These are phyloP conservation scores for Gymnocheta viridis DNA, from an alignment of 2,888 invertebrate species.

Conservation along the genomic window DNA sequence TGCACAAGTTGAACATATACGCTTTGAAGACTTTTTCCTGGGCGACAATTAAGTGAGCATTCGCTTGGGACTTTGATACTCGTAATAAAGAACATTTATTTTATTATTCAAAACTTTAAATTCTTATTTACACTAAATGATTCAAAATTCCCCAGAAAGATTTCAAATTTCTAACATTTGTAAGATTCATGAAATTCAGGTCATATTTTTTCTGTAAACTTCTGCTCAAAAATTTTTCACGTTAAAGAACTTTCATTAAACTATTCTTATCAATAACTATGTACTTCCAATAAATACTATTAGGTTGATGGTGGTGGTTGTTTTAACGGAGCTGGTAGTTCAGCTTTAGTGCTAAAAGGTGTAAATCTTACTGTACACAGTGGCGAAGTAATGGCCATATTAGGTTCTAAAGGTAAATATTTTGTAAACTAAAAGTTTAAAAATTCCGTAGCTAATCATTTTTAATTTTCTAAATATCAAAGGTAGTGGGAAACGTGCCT, in stretches of 20 bases:
- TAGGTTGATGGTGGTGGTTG: slow-evolving; percentile 92
- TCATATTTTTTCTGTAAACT: too few relatives aligned
- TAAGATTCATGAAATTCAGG: too few relatives aligned
- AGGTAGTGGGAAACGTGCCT: slow-evolving; percentile 97
- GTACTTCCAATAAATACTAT: background rate
- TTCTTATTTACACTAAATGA: too few relatives aligned
- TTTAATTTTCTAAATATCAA: background rate
- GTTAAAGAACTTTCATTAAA: background rate
- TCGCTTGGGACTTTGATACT: too few relatives aligned
- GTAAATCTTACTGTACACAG: slow-evolving; percentile 95
- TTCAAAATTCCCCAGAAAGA: too few relatives aligned
- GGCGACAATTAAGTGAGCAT: too few relatives aligned
- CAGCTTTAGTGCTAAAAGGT: slow-evolving; percentile 94
- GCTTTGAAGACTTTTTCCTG: too few relatives aligned
- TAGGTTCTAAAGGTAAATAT: slow-evolving; percentile 92
- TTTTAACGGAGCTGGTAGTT: slow-evolving; percentile 89
- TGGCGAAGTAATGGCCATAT: slow-evolving; percentile 95
- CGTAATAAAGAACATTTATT: too few relatives aligned
- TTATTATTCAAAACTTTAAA: too few relatives aligned
- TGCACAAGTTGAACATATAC: too few relatives aligned
- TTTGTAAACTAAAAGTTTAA: background rate
- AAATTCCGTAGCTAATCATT: background rate
- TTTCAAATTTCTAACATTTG: too few relatives aligned
- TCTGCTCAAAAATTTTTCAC: background rate
- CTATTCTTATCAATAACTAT: background rate